A percentile compares a stretch with the other conserved stretches of the same genome.
Conservation (phyloP, 2,113 vertebrate species). For the Pagrus major region DNA sequence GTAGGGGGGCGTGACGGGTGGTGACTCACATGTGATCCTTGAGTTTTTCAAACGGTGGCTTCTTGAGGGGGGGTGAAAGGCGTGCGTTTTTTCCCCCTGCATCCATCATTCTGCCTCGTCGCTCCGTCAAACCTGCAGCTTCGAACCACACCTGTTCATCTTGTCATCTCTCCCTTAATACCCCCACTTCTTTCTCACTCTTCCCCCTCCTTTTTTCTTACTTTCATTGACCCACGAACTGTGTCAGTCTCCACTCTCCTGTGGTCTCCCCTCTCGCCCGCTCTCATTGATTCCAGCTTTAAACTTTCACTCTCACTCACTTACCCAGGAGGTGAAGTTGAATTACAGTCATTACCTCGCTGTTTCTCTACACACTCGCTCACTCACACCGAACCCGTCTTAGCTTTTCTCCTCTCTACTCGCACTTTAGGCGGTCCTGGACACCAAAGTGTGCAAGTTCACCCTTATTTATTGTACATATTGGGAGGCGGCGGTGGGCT, state of each 20-base stretch:
- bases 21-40: slow-evolving; percentile 8
- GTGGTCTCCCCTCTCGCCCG: not conserved
- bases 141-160: not conserved
- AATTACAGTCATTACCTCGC: slow-evolving; percentile 56
- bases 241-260: not conserved
- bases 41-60: not conserved
- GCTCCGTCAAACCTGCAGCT: not conserved
- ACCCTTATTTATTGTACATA: not conserved
- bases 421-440: not conserved
- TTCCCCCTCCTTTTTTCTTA: not conserved
- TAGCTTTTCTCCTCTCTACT: not conserved
- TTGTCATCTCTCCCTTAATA: not conserved
- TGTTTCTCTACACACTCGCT: slow-evolving; percentile 26
- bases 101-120: not conserved
- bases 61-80: not conserved
- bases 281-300: slow-evolving; percentile 49
- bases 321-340: slow-evolving; percentile 48
- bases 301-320: slow-evolving; percentile 55
- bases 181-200: not conserved
- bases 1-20: not conserved
- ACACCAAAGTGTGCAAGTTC: slow-evolving; percentile 1
- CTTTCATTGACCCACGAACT: slow-evolving; percentile 18
- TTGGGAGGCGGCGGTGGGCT: not conserved
- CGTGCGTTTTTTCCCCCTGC: too few relatives aligned
- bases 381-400: slow-evolving; percentile 21